phyloP scores from a whole-genome alignment of 2,888 invertebrate species.

The Scaptomyza cyrtandrae region DNA sequence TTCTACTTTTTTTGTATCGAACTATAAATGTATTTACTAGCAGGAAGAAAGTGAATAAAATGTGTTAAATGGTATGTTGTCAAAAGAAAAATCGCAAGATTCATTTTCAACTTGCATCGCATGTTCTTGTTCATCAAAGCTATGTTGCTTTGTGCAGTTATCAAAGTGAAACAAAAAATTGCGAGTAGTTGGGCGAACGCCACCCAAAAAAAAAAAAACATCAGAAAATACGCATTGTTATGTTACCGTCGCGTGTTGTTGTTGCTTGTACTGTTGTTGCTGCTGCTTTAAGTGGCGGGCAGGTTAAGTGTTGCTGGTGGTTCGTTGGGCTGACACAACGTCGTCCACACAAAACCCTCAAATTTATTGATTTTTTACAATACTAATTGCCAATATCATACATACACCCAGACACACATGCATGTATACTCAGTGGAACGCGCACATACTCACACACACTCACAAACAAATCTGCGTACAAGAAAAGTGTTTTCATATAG shows the following conservation, averaged over 20 bases:
- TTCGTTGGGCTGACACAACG: neutral
- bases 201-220: conserved; percentile 7
- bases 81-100: neutral
- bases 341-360: conserved; percentile 37
- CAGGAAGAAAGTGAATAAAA: conserved; percentile 42
- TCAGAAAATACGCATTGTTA: conserved; percentile 39
- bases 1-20: conserved; percentile 36
- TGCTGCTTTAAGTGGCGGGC: conserved; percentile 19
- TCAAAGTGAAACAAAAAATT: neutral
- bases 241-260: conserved; percentile 21
- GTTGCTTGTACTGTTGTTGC: conserved; percentile 23
- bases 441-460: conserved; percentile 21
- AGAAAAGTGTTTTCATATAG: conserved; percentile 8
- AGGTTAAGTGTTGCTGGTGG: conserved; percentile 14
- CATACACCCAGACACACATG: conserved; percentile 21
- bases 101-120: neutral
- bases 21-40: conserved; percentile 28
- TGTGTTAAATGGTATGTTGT: conserved; percentile 50
- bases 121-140: neutral
- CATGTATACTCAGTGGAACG: conserved; percentile 7
- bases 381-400: conserved; percentile 46
- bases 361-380: conserved; percentile 74
- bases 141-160: conserved; percentile 3
- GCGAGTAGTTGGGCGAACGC: neutral
- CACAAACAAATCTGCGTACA: conserved; percentile 9